These are phyloP conservation scores for Orthonevra nobilis DNA, from an alignment of 2,888 invertebrate species.

Conservation along the genomic window DNA sequence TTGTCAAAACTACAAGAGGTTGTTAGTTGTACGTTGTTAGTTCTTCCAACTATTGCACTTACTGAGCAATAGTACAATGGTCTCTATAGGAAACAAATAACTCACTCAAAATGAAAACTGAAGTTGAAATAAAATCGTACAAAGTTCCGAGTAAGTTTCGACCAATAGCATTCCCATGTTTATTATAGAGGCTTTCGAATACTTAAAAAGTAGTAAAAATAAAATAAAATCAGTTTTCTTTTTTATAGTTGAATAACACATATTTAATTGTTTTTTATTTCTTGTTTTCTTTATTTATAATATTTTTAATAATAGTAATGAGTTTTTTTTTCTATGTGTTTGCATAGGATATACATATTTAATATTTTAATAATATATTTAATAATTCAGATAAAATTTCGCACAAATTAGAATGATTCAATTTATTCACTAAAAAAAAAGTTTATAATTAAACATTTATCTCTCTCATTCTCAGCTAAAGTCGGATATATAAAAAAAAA, in stretches of 20 bases:
- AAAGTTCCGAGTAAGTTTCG: too few relatives aligned
- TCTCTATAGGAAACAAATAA: too few relatives aligned
- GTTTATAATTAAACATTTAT: not conserved
- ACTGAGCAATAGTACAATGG: too few relatives aligned
- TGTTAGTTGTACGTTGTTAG: too few relatives aligned
- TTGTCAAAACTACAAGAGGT: too few relatives aligned
- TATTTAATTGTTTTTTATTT: constrained; percentile 48
- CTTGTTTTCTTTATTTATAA: constrained; percentile 6
- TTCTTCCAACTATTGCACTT: too few relatives aligned
- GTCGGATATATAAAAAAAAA: constrained; percentile 17
- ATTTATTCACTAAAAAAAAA: constrained; percentile 21
- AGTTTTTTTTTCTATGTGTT: constrained; percentile 29
- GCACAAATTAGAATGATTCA: not conserved
- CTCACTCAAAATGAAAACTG: too few relatives aligned
- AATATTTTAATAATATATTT: constrained; percentile 17
- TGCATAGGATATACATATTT: constrained; percentile 63
- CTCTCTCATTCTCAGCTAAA: constrained; percentile 16
- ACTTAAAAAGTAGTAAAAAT: too few relatives aligned
- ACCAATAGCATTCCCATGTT: too few relatives aligned
- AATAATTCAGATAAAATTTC: constrained; percentile 13
- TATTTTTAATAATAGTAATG: constrained; percentile 35
- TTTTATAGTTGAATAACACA: constrained; percentile 58
- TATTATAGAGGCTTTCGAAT: too few relatives aligned
- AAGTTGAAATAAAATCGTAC: too few relatives aligned
- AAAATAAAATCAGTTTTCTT: not conserved